Evolutionary conservation across 2,888 invertebrate species (phyloP).

Genomic region (Melinaea marsaeus): DNA sequence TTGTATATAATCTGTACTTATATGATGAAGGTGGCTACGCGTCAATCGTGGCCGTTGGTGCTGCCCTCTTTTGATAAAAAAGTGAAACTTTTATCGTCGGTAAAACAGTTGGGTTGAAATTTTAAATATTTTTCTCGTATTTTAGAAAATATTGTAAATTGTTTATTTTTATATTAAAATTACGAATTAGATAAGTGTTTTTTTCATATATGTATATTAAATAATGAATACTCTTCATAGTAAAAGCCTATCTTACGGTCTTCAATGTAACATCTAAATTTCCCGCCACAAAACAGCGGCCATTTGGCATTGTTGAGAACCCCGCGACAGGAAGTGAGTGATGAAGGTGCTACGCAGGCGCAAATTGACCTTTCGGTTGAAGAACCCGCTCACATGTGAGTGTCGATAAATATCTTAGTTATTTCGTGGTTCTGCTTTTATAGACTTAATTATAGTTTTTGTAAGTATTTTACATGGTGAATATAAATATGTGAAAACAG

Average conservation of each 20-base stretch:
- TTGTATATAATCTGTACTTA: slow-evolving; percentile 15
- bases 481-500: slow-evolving; percentile 62
- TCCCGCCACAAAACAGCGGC: slow-evolving; percentile 59
- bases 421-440: slow-evolving; percentile 69
- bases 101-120: slow-evolving; percentile 34
- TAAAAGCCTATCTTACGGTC: neutral
- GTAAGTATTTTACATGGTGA: slow-evolving; percentile 74
- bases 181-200: neutral
- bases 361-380: slow-evolving; percentile 87
- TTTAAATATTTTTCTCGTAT: neutral
- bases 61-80: slow-evolving; percentile 32
- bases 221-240: too few relatives aligned
- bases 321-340: slow-evolving; percentile 76
- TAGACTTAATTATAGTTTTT: slow-evolving; percentile 65
- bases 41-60: slow-evolving; percentile 22
- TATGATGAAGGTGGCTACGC: slow-evolving; percentile 24
- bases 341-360: slow-evolving; percentile 83
- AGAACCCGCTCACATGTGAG: slow-evolving; percentile 95
- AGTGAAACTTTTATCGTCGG: slow-evolving; percentile 21
- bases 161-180: neutral
- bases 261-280: slow-evolving; percentile 40
- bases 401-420: slow-evolving; percentile 80
- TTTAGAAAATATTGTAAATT: neutral
- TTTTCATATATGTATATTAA: too few relatives aligned
- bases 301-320: slow-evolving; percentile 69